Base-by-base conservation (phyloP, 1,140 invertebrate species). In the Atta colombica region DNA sequence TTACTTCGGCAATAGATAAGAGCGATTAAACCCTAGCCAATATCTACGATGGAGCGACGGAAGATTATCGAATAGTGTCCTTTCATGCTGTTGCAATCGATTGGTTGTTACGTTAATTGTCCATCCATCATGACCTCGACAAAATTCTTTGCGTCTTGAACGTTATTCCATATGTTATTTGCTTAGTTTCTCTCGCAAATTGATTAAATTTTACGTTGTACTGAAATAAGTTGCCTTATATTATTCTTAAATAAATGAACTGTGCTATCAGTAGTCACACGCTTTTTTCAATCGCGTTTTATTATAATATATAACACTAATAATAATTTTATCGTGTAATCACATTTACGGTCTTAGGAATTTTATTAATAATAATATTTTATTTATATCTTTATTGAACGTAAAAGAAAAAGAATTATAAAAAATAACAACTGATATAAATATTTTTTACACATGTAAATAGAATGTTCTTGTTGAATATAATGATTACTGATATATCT, bases 1-100 rank as follows among this genome's bases (percentile, higher is more conserved):
- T 87, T 87, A 85, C 55, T 69, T 72, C 65, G 65, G 18, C 65
- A 85, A 77, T 71, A 78, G 69, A 61, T 77, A 87, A 87, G 75
- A 61, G 65, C 49, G 55, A 85, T 86, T 85, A 85, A 87, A 14
- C 18, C 51, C 65, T 77, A 60, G 45, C 49, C 51, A 45, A 31
- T 85, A 51, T 77, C 53, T 28, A 68, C 12, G 16, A 7, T 49
- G 18, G 51, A n/a, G 16, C n/a, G 58, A 21, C 21, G 74, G 75
- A 86, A 88, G 69, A 88, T 85, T 81, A 39, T 71, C 28, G 51
- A 58, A 45, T 39, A 31, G 14, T n/a, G 31, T 35, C 21, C 81
- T 35, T 77, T 25, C 45, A 58, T 35, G 55, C 35, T 81, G n/a
- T 81, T 51, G 53, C 35, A 60, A 68, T 68, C 45, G 28, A 28